These are phyloP conservation scores for Anguilla marmorata DNA, from an alignment of 2,797 vertebrate species.

Conservation along the genomic window DNA sequence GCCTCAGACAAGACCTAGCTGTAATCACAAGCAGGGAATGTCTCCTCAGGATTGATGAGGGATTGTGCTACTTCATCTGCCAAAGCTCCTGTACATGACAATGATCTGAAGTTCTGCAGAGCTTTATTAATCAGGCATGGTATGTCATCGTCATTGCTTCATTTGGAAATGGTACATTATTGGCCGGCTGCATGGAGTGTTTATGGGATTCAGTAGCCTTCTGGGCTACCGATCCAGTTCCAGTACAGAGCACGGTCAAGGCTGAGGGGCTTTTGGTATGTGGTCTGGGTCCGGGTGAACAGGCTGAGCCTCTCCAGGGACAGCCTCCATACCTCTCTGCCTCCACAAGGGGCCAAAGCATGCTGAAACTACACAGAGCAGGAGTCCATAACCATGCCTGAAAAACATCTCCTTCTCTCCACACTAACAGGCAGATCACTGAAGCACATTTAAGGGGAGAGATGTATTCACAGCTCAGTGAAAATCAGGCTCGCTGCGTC, in stretches of 20 bases:
- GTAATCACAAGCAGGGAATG: neutral
- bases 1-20: neutral
- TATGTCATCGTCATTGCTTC: constrained; percentile 39
- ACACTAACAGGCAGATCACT: neutral
- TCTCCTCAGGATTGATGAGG: constrained; percentile 54
- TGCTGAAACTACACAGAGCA: neutral
- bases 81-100: constrained; percentile 25
- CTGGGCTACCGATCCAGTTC: constrained; percentile 37
- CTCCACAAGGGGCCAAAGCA: no score
- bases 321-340: no score
- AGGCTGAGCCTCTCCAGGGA: no score
- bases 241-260: neutral
- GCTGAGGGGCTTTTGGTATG: no score
- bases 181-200: constrained; percentile 49
- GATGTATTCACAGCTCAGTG: neutral
- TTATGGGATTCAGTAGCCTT: constrained; percentile 32
- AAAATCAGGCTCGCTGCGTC: neutral
- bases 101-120: constrained; percentile 61
- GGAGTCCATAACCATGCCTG: neutral
- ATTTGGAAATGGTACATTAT: constrained; percentile 47
- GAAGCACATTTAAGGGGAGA: neutral
- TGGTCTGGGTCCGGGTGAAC: neutral
- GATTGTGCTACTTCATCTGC: constrained; percentile 50
- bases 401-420: neutral
- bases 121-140: constrained; percentile 64